Conservation (phyloP, 2,797 vertebrate genomes). For the Ctenopoma kingsleyae region DNA sequence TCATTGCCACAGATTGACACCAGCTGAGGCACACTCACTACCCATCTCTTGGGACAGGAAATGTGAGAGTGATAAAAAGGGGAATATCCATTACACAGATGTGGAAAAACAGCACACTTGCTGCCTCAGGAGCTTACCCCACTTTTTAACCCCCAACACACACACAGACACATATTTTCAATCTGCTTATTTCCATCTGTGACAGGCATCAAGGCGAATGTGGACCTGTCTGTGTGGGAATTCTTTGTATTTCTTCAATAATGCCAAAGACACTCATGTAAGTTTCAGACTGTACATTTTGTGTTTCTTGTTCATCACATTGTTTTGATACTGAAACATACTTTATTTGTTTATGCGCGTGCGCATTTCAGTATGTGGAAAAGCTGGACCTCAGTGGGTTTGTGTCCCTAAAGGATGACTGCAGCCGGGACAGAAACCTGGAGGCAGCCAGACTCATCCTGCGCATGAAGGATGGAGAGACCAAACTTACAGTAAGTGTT, state of each 20-base stretch:
- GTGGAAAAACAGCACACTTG: not conserved
- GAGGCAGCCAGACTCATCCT: conserved; percentile 83
- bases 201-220: conserved; percentile 85
- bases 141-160: not conserved
- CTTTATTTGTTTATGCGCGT: conserved; percentile 11
- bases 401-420: conserved; percentile 85
- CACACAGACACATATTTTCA: not conserved
- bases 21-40: conserved; percentile 73
- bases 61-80: conserved; percentile 46
- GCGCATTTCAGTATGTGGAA: conserved; percentile 85
- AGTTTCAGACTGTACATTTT: conserved; percentile 42
- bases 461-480: conserved; percentile 85
- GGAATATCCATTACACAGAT: conserved; percentile 54
- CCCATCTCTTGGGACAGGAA: conserved; percentile 66
- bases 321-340: conserved; percentile 4
- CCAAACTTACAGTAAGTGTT: conserved; percentile 87
- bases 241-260: conserved; percentile 88
- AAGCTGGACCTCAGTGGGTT: conserved; percentile 87
- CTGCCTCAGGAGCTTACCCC: not conserved
- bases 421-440: conserved; percentile 80
- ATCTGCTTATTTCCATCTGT: conserved; percentile 27
- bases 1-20: conserved; percentile 61
- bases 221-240: conserved; percentile 91
- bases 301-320: not conserved
- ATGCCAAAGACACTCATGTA: conserved; percentile 86